These are phyloP conservation scores for Allophyes oxyacanthae DNA, from an alignment of 2,888 invertebrate species.

Conservation along the genomic window DNA sequence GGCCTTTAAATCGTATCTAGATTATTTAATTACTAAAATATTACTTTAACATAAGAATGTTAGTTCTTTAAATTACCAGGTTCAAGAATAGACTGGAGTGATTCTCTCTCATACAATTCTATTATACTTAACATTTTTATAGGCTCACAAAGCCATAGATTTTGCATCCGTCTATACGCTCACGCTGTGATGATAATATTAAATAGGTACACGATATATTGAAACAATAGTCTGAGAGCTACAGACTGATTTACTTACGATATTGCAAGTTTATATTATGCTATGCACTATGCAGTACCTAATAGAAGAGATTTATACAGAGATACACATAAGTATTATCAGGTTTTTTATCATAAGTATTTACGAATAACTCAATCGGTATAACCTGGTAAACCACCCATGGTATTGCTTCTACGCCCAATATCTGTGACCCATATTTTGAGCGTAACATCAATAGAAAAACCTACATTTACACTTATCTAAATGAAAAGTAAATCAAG, in stretches of 20 bases:
- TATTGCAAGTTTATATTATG: not conserved
- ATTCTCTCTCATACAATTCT: constrained; percentile 22
- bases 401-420: too few relatives aligned
- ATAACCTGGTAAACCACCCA: not conserved
- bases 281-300: too few relatives aligned
- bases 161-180: constrained; percentile 9
- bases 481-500: constrained; percentile 1
- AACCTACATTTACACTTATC: constrained; percentile 1
- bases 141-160: constrained; percentile 28
- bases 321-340: not conserved
- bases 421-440: not conserved
- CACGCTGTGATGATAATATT: constrained; percentile 1
- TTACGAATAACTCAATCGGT: not conserved
- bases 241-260: constrained; percentile 8
- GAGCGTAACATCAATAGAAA: constrained; percentile 4
- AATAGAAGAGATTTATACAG: not conserved
- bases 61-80: constrained; percentile 4
- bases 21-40: constrained; percentile 26
- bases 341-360: not conserved
- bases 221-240: constrained; percentile 26
- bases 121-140: constrained; percentile 3
- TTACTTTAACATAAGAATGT: constrained; percentile 14
- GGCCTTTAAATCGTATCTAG: constrained; percentile 13
- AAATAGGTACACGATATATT: constrained; percentile 5
- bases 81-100: constrained; percentile 14